Evolutionary conservation across 2,797 vertebrate genomes (phyloP).

Genomic region (Gadopsis bispinosus): DNA sequence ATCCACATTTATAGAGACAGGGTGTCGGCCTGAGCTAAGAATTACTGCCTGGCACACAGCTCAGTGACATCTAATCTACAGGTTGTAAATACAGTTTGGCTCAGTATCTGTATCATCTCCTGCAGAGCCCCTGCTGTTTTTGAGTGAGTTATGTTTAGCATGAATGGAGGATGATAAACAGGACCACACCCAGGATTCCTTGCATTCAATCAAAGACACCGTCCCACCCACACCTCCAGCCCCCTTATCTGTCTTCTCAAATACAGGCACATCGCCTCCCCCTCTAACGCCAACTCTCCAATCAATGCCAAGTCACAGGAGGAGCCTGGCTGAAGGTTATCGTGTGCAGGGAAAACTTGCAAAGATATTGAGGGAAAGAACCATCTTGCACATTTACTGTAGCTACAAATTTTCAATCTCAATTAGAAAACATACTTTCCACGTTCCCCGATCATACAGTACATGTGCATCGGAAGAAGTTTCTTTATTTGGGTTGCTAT

Average conservation of each 20-base stretch:
- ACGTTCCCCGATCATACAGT: background rate
- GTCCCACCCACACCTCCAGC: constrained; percentile 52
- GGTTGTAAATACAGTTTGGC: constrained; percentile 61
- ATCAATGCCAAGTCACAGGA: constrained; percentile 75
- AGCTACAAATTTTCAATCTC: background rate
- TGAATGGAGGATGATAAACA: constrained; percentile 54
- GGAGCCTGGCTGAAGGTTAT: constrained; percentile 79
- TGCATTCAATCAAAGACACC: constrained; percentile 64
- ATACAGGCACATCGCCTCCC: constrained; percentile 19
- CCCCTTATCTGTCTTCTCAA: constrained; percentile 40
- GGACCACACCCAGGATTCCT: constrained; percentile 59
- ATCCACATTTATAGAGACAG: constrained; percentile 29
- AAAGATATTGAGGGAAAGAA: constrained; percentile 12
- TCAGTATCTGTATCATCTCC: constrained; percentile 31
- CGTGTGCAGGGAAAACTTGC: constrained; percentile 59
- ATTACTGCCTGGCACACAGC: constrained; percentile 43
- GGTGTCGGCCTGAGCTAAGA: constrained; percentile 21
- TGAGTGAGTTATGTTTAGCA: constrained; percentile 58
- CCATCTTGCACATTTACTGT: background rate
- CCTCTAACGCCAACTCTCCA: constrained; percentile 37
- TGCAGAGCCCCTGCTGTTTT: constrained; percentile 28
- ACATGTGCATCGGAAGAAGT: background rate
- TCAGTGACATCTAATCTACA: constrained; percentile 64
- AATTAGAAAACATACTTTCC: background rate
- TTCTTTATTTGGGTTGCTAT: background rate